A percentile compares a stretch with the other conserved stretches of the same genome.
Evolutionary conservation across 2,797 vertebrate species (phyloP).

Genomic region (Leptatherina wallacei): DNA sequence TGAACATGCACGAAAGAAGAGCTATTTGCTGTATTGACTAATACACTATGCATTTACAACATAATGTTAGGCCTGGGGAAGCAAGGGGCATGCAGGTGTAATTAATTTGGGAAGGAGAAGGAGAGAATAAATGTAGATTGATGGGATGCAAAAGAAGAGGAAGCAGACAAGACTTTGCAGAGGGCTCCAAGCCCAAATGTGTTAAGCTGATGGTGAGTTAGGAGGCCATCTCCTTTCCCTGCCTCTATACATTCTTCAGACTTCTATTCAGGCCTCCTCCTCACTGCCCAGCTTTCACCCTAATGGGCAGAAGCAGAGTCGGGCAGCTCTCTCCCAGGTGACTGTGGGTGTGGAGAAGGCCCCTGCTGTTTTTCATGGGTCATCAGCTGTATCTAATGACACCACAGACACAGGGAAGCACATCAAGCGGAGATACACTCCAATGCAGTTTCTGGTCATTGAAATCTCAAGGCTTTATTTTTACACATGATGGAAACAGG

Average conservation of each 20-base stretch:
- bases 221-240: constrained; percentile 57
- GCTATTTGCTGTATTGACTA: constrained; percentile 85
- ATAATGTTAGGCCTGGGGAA: constrained; percentile 81
- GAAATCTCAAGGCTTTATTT: constrained; percentile 76
- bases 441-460: constrained; percentile 79
- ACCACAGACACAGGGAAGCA: constrained; percentile 66
- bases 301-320: constrained; percentile 56
- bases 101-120: constrained; percentile 80
- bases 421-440: constrained; percentile 73
- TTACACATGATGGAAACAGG: constrained; percentile 76
- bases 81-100: constrained; percentile 70
- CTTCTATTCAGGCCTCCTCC: constrained; percentile 24
- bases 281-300: constrained; percentile 38
- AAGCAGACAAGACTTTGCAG: constrained; percentile 48
- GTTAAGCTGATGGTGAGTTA: constrained; percentile 50
- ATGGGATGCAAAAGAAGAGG: constrained; percentile 63
- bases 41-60: constrained; percentile 85
- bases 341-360: constrained; percentile 55
- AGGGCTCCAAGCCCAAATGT: constrained; percentile 38
- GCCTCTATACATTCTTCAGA: constrained; percentile 37
- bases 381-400: constrained; percentile 78
- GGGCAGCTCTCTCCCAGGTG: constrained; percentile 68
- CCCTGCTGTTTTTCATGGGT: constrained; percentile 79
- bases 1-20: constrained; percentile 83
- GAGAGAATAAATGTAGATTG: constrained; percentile 71